These are phyloP conservation scores for Lates japonicus DNA, from an alignment of 2,797 vertebrate genomes.

Conservation along the genomic window DNA sequence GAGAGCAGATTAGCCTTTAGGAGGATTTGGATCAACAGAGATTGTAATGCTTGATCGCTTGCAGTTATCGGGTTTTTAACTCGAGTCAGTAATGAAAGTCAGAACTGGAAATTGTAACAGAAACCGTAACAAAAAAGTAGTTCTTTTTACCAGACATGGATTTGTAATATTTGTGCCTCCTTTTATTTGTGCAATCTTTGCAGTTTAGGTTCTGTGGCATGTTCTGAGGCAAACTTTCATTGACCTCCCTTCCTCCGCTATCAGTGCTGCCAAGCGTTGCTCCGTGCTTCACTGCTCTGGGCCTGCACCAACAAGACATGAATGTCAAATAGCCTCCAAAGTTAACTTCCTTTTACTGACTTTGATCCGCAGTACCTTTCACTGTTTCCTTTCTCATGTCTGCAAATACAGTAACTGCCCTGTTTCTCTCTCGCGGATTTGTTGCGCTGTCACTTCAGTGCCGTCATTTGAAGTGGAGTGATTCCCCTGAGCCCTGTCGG, in stretches of 20 bases:
- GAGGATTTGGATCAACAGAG: constrained; percentile 41
- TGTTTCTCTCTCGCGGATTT: constrained; percentile 31
- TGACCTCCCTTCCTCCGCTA: constrained; percentile 65
- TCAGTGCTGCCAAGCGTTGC: constrained; percentile 60
- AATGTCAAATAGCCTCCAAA: constrained; percentile 70
- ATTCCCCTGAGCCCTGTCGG: constrained; percentile 55
- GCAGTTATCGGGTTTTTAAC: constrained; percentile 30
- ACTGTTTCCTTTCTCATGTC: constrained; percentile 23
- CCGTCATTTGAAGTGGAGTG: constrained; percentile 56
- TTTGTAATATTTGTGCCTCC: constrained; percentile 9
- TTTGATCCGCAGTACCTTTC: constrained; percentile 36
- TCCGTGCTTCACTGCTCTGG: constrained; percentile 60
- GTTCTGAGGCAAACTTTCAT: constrained; percentile 67
- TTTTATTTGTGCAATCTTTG: constrained; percentile 16
- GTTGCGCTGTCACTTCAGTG: constrained; percentile 39
- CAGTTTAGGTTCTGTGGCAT: constrained; percentile 26
- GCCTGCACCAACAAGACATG: constrained; percentile 75
- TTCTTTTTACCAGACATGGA: constrained; percentile 6
- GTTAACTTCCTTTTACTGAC: constrained; percentile 52
- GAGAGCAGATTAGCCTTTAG: constrained; percentile 54
- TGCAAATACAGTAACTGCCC: constrained; percentile 23
- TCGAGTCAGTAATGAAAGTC: neutral
- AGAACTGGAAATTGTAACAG: neutral
- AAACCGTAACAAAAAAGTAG: neutral
- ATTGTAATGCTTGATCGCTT: constrained; percentile 27